Percentiles rank a stretch among this genome's conserved stretches.
These are phyloP conservation scores for Pagetopsis macropterus DNA, from an alignment of 2,797 vertebrate species.

Conservation along the genomic window DNA sequence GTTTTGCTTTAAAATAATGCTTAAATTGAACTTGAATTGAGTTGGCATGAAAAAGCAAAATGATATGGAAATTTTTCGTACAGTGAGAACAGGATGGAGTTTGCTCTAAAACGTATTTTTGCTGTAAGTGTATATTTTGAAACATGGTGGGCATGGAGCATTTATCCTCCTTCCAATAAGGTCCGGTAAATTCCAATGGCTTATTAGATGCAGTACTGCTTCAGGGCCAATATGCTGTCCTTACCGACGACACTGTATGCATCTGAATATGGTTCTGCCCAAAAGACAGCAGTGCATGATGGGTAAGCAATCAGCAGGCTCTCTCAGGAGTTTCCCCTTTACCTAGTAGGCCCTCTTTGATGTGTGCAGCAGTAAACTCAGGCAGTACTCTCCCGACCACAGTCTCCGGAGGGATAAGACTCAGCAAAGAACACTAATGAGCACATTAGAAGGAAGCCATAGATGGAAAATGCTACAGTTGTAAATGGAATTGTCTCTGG, in stretches of 20 bases:
- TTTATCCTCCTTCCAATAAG: conserved; percentile 19
- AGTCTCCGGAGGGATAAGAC: conserved; percentile 76
- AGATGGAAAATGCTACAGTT: conserved; percentile 78
- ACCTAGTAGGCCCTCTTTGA: conserved; percentile 78
- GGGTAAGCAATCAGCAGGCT: conserved; percentile 75
- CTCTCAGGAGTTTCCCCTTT: conserved; percentile 69
- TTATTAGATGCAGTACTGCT: conserved; percentile 17
- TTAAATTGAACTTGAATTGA: background rate
- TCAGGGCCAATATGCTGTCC: conserved; percentile 20
- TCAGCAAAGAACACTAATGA: conserved; percentile 84
- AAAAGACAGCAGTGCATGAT: conserved; percentile 74
- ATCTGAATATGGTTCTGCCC: conserved; percentile 61
- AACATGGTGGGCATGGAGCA: background rate
- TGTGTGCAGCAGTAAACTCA: conserved; percentile 83
- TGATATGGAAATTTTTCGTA: background rate
- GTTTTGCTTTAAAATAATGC: background rate
- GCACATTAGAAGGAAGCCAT: conserved; percentile 83
- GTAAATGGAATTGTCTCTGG: conserved; percentile 78
- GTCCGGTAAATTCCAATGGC: conserved; percentile 6
- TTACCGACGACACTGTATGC: conserved; percentile 33
- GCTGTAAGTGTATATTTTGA: background rate
- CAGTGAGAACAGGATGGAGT: background rate
- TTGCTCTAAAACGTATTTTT: background rate
- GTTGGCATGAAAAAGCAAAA: background rate
- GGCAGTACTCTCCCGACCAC: conserved; percentile 71